Evolutionary conservation across 2,113 vertebrate genomes (phyloP).

Genomic region (Lepidothrix coronata): DNA sequence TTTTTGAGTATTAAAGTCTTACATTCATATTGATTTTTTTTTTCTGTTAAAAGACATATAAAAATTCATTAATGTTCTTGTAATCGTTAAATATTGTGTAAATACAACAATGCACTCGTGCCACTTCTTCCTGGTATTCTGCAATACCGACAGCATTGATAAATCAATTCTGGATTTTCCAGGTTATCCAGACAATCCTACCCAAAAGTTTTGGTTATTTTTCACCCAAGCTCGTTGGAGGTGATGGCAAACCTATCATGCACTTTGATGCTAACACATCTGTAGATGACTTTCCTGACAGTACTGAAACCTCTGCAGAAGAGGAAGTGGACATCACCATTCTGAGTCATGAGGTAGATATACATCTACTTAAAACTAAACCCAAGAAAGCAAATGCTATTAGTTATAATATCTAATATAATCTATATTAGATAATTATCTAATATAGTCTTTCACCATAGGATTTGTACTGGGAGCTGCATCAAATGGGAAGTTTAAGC

Average conservation of each 20-base stretch:
- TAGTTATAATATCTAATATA: not conserved
- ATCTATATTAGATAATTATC: not conserved
- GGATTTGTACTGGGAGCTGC: not conserved
- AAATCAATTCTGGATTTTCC: not conserved
- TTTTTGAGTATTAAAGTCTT: not conserved
- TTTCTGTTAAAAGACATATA: not conserved
- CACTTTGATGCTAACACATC: constrained; percentile 59
- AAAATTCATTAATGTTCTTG: not conserved
- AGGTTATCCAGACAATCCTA: constrained; percentile 85
- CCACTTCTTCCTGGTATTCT: not conserved
- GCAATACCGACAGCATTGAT: not conserved
- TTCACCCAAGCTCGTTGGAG: constrained; percentile 69
- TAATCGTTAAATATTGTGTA: not conserved
- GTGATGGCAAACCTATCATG: constrained; percentile 70
- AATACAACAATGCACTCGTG: not conserved
- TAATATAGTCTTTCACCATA: not conserved
- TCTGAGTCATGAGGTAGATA: constrained; percentile 81
- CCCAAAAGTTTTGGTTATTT: constrained; percentile 70
- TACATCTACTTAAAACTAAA: not conserved
- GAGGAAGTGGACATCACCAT: constrained; percentile 84
- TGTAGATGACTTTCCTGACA: constrained; percentile 64
- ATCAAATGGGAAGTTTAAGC: not conserved
- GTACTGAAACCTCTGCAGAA: constrained; percentile 67
- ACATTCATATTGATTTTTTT: not conserved
- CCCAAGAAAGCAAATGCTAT: not conserved